Evolutionary conservation across 2,888 invertebrate species (phyloP), one percentile per base, ranked within the genome.

Genomic region (Mimumesa dahlbomi): DNA sequence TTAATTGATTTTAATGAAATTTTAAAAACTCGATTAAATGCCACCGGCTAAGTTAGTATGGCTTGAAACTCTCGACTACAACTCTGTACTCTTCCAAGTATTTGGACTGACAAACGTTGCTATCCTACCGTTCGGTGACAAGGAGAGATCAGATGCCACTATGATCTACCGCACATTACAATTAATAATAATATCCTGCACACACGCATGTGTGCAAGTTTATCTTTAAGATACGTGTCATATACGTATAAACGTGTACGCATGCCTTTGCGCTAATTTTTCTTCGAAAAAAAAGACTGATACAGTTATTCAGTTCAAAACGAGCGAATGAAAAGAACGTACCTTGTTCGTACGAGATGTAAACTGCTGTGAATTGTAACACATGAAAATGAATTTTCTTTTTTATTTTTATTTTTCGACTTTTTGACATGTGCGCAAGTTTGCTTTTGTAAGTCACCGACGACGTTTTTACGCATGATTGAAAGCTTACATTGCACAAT

Each of bases 281-380:
- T 81, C 57, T 76, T 67, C 50, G 62, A 50, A n/a, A 72, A 67
- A 46, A 73, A 76, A 79, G 81, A 80, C 80, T 80, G 79, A 79
- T 72, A 72, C 31, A 67, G 45, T 66, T 64, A 66, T 69, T 81
- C 79, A 76, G 66, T 74, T 76, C 16, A 46, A 59, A 40, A 63
- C 45, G 61, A 54, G 65, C 57, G 52, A 63, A 6, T 46, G 50
- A 22, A 7, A 36, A 56, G 56, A 45, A 38, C 49, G 42, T 63
- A 70, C 49, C 29, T 75, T 38, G 52, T 59, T 63, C 61, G 38
- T 65, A 54, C 48, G 40, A 50, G 25, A 34, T 59, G 40, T 61
- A 52, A 45, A 64, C 40, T 42, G 57, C 64, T 63, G 67, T 57
- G 58, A 73, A 66, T 69, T 34, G 18, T 68, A 62, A 65, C 50